phyloP scores from a whole-genome alignment of 2,797 vertebrate genomes.

The Sebastes iracundus region DNA sequence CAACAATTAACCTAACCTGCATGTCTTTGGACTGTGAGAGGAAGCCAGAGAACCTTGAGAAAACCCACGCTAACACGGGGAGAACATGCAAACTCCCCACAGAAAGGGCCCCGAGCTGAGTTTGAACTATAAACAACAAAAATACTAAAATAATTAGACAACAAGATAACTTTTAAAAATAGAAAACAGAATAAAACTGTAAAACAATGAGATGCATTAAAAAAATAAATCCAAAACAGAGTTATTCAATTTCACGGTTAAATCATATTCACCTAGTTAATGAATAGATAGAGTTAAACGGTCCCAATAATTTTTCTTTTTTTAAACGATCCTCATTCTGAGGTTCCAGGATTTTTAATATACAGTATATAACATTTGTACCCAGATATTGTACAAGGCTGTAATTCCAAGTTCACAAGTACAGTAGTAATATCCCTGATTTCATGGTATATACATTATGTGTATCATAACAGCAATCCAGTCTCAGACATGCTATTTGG shows the following conservation, averaged over 20 bases:
- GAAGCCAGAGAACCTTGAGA: too few species aligned
- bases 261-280: background rate
- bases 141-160: background rate
- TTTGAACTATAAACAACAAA: background rate
- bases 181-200: background rate
- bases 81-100: too few species aligned
- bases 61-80: too few species aligned
- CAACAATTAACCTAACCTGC: too few species aligned
- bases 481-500: constrained; percentile 9
- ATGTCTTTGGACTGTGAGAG: too few species aligned
- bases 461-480: background rate
- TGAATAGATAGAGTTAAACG: background rate
- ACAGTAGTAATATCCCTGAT: background rate
- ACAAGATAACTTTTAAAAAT: background rate
- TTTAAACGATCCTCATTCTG: background rate
- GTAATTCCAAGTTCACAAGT: background rate
- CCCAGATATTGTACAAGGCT: background rate
- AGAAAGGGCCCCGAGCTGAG: too few species aligned
- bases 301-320: background rate
- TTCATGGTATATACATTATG: background rate
- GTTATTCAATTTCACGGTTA: background rate
- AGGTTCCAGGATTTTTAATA: background rate
- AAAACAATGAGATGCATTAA: background rate
- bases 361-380: background rate
- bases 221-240: background rate